These are phyloP conservation scores for Scyliorhinus canicula DNA, from an alignment of 2,797 vertebrate species.

Conservation along the genomic window DNA sequence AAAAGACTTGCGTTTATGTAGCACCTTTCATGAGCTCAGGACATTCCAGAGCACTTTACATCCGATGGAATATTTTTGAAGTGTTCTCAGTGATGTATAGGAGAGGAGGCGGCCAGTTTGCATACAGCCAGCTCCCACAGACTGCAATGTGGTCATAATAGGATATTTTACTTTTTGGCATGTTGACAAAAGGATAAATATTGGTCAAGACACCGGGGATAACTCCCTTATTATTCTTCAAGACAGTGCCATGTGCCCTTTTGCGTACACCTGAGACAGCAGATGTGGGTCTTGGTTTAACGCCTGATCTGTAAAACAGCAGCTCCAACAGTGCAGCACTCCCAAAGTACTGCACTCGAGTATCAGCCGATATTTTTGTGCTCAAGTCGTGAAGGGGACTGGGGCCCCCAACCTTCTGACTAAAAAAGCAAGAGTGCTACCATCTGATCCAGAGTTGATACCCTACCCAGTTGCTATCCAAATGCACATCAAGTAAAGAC, in stretches of 20 bases:
- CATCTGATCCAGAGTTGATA: not conserved
- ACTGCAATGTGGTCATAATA: not conserved
- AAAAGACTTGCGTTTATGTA: not conserved
- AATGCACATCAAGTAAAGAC: too few relatives aligned
- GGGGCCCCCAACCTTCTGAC: not conserved
- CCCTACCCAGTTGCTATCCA: too few relatives aligned
- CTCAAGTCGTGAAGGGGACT: not conserved
- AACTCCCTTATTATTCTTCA: not conserved
- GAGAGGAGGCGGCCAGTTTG: not conserved
- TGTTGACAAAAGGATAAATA: not conserved
- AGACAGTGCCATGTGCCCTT: not conserved
- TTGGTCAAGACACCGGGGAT: not conserved
- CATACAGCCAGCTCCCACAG: not conserved
- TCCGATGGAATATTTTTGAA: not conserved
- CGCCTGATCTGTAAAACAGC: not conserved
- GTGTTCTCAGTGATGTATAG: not conserved
- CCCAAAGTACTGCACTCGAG: not conserved
- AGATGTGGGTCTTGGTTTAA: not conserved
- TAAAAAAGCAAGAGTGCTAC: not conserved
- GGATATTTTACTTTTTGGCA: not conserved
- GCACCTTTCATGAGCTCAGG: not conserved
- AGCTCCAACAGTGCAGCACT: not conserved
- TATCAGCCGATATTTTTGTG: not conserved
- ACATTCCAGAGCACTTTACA: not conserved
- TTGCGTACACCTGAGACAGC: not conserved